Conservation (phyloP, 2,113 vertebrate genomes). For the Aegithalos caudatus region DNA sequence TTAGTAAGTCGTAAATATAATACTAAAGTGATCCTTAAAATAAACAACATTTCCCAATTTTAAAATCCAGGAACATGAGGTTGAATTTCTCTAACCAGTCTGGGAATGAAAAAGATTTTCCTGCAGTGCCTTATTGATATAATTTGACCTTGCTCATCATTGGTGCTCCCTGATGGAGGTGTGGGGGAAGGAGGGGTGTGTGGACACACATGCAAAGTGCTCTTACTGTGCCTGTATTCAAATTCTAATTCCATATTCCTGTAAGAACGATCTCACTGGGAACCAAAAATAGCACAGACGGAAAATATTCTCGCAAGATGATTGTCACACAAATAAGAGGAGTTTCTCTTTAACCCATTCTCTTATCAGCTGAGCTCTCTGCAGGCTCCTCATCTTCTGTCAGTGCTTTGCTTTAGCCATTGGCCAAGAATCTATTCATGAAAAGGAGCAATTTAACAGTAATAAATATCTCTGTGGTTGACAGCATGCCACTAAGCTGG, state of each 20-base stretch:
- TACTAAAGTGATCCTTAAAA: slow-evolving; percentile 29
- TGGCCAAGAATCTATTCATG: neutral
- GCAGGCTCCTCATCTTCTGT: neutral
- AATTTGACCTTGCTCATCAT: slow-evolving; percentile 54
- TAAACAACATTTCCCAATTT: slow-evolving; percentile 42
- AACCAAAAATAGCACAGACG: slow-evolving; percentile 60
- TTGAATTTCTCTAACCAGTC: slow-evolving; percentile 25
- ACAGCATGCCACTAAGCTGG: neutral
- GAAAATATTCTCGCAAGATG: slow-evolving; percentile 55
- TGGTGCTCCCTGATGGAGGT: slow-evolving; percentile 2
- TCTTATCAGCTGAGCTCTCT: slow-evolving; percentile 32
- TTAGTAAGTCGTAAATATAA: slow-evolving; percentile 50
- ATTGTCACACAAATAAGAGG: slow-evolving; percentile 57
- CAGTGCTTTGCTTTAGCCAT: neutral
- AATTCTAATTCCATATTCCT: slow-evolving; percentile 61
- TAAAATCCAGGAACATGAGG: neutral
- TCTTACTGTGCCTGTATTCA: slow-evolving; percentile 48
- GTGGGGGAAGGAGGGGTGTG: neutral
- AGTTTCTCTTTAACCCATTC: slow-evolving; percentile 58
- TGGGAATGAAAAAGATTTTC: slow-evolving; percentile 19
- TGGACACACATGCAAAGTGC: slow-evolving; percentile 40
- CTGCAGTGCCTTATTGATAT: slow-evolving; percentile 43
- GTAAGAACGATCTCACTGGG: slow-evolving; percentile 26
- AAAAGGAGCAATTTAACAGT: neutral
- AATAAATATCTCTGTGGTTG: neutral